Evolutionary conservation across 2,797 vertebrate genomes (phyloP), one percentile per base, ranked within the genome.

Genomic region (Alca torda): DNA sequence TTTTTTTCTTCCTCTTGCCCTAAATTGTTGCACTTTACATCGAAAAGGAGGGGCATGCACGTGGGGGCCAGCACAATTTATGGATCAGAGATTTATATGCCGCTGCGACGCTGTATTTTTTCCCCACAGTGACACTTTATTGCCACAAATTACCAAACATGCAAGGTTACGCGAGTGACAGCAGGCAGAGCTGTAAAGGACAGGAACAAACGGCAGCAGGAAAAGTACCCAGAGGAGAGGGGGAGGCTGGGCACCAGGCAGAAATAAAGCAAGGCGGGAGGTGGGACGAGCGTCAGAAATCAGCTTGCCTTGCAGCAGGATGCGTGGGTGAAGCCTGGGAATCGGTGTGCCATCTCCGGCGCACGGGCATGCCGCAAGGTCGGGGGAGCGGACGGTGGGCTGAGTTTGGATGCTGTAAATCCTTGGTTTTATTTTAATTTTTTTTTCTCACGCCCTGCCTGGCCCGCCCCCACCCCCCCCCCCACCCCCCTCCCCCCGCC

Each of bases 111-210:
- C 94, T 81, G 91, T 96, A 96, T 94, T 94, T 97, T 96, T 95
- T 92, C 80, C 95, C 82, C 50, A 85, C 87, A 70, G 79, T 95
- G 97, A 95, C 97, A 95, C 64, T 96, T 96, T 96, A 96, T 96
- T 96, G 96, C 95, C 93, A 89, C 97, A 97, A 96, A 97, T 97
- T 94, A 95, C 91, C 84, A 92, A 90, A 92, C 81, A 90, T 89
- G 86, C 84, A 91, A 94, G 96, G 96, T 93, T 96, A 89, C 8
- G 8, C 35, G 3, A 91, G 93, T 94, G 95, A 94, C 96, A 96
- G 95, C 75, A 92, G 89, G 87, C 94, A 88, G 89, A 54, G 76
- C 48, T 86, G 83, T 92, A 90, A 94, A 95, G 91, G 89, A 93
- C 80, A 75, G 77, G 84, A 89, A 92, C 60, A 75, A 89, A 88